phyloP scores from a whole-genome alignment of 2,113 vertebrate genomes.

The Pteropus alecto region DNA sequence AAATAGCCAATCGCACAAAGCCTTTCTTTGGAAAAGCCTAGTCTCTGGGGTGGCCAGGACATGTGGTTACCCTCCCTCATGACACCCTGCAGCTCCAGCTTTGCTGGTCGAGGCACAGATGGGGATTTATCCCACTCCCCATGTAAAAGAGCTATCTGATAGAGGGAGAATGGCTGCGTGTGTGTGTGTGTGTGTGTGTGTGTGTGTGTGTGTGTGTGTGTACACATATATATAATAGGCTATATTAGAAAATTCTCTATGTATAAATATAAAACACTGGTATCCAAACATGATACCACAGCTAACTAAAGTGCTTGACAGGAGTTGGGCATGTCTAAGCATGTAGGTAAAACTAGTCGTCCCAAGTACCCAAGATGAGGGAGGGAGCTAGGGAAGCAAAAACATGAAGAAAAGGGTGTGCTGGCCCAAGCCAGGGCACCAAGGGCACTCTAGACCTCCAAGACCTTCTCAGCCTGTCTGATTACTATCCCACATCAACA shows the following conservation, averaged over 20 bases:
- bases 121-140: background rate
- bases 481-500: background rate
- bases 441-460: background rate
- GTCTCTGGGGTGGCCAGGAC: background rate
- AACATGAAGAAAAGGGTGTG: background rate
- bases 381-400: background rate
- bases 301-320: constrained; percentile 71
- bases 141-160: background rate
- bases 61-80: background rate
- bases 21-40: constrained; percentile 26
- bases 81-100: background rate
- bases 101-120: constrained; percentile 34
- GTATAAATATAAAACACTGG: constrained; percentile 78
- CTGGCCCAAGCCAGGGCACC: background rate
- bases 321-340: background rate
- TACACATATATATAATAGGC: constrained; percentile 38
- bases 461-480: background rate
- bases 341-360: background rate
- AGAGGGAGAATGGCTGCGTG: background rate
- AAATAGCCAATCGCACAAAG: constrained; percentile 9
- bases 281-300: constrained; percentile 66
- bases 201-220: background rate
- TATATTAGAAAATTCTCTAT: constrained; percentile 77
- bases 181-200: accelerated
- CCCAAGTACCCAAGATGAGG: background rate